These are phyloP conservation scores for Monarcha castaneiventris DNA, from an alignment of 2,113 vertebrate species.

Conservation along the genomic window DNA sequence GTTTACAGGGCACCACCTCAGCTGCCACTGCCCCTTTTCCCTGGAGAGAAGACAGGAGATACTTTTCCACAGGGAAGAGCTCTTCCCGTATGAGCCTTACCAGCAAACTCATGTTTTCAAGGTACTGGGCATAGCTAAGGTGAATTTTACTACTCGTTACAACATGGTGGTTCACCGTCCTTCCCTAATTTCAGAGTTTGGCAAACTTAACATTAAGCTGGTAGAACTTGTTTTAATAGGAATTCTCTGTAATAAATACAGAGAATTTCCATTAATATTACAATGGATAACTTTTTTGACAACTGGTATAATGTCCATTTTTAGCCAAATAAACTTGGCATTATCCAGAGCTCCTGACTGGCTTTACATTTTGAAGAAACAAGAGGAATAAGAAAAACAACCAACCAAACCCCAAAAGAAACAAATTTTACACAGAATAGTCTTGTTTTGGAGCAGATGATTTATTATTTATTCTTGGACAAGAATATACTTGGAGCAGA, in stretches of 20 bases:
- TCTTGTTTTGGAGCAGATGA: background rate
- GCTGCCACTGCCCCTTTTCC: background rate
- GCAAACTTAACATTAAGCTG: background rate
- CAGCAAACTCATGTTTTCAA: background rate
- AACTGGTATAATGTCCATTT: background rate
- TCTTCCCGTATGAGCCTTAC: background rate
- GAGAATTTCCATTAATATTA: background rate
- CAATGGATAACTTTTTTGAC: background rate
- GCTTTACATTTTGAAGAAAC: background rate
- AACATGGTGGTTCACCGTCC: background rate
- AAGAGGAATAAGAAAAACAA: background rate
- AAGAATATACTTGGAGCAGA: slow-evolving; percentile 24
- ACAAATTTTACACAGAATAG: background rate
- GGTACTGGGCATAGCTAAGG: background rate
- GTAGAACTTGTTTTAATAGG: background rate
- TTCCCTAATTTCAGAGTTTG: background rate
- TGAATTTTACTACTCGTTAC: background rate
- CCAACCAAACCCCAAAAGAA: background rate
- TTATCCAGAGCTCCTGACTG: background rate
- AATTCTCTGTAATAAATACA: background rate
- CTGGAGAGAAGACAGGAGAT: background rate
- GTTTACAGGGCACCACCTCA: background rate
- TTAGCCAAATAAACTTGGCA: background rate
- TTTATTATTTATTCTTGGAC: slow-evolving; percentile 45
- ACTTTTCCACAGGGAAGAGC: background rate